Conservation (phyloP, 2,888 invertebrate species). For the Timema podura region DNA sequence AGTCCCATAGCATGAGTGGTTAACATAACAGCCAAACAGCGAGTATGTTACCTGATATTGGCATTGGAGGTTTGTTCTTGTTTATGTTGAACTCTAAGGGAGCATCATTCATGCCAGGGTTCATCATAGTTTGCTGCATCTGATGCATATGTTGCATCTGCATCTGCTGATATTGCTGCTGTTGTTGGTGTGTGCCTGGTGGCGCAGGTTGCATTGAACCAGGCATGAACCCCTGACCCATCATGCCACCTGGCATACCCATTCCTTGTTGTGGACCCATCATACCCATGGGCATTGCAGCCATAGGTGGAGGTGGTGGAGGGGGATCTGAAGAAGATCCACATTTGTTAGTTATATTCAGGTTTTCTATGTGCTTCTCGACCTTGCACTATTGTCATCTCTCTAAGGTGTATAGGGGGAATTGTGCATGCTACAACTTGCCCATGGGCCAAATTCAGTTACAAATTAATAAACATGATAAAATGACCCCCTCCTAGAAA, state of each 20-base stretch:
- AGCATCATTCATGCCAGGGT: constrained; percentile 54
- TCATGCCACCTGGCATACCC: constrained; percentile 35
- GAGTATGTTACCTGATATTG: constrained; percentile 38
- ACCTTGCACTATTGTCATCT: background rate
- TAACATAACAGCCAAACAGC: too few species aligned
- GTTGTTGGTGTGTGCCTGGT: constrained; percentile 24
- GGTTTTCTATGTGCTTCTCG: background rate
- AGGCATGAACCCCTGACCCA: constrained; percentile 37
- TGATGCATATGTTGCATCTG: constrained; percentile 20
- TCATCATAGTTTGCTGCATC: constrained; percentile 31
- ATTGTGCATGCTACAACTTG: too few species aligned
- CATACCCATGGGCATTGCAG: constrained; percentile 31
- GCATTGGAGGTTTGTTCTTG: constrained; percentile 57
- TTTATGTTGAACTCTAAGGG: constrained; percentile 60
- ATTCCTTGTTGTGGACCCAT: constrained; percentile 30
- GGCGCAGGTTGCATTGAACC: constrained; percentile 32
- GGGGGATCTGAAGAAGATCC: constrained; percentile 27
- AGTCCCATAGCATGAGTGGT: too few species aligned
- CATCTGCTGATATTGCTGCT: constrained; percentile 16
- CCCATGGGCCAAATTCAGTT: too few species aligned
- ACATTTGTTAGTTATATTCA: background rate
- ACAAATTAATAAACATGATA: too few species aligned
- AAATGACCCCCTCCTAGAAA: too few species aligned
- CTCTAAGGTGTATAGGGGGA: too few species aligned
- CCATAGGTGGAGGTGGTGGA: constrained; percentile 30